phyloP scores from a whole-genome alignment of 64 coral and sea anemone species.

The Actinia equina region DNA sequence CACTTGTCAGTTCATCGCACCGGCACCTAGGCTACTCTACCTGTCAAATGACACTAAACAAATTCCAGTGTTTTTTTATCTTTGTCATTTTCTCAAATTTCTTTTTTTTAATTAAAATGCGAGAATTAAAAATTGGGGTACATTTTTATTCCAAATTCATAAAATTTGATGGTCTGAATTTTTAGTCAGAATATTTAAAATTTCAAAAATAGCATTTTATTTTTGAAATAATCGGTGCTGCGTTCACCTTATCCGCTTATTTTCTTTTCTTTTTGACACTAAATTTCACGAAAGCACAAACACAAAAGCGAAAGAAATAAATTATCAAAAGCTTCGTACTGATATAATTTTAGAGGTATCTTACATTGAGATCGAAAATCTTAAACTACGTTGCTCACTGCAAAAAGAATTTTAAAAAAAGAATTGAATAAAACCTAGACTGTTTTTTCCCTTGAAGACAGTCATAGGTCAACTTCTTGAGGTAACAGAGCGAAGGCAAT shows the following conservation, averaged over 20 bases:
- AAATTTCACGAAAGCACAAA: background rate
- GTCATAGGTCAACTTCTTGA: background rate
- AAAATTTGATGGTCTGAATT: background rate
- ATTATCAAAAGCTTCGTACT: too few relatives aligned
- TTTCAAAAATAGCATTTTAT: background rate
- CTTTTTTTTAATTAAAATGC: background rate
- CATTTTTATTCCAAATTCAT: background rate
- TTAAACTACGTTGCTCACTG: too few relatives aligned
- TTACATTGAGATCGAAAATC: too few relatives aligned
- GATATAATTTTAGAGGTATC: too few relatives aligned
- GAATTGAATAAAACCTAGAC: background rate
- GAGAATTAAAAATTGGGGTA: background rate
- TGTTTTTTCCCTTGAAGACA: background rate
- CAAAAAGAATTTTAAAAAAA: background rate
- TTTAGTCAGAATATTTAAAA: background rate
- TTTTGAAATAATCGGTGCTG: background rate
- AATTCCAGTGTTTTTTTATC: background rate
- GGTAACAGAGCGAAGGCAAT: background rate
- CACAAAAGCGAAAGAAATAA: background rate
- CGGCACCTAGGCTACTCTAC: background rate
- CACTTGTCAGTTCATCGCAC: conserved; percentile 1
- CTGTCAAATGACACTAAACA: background rate
- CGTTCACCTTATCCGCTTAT: background rate
- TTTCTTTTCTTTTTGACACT: background rate
- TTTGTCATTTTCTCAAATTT: background rate